These are phyloP conservation scores for Myotis daubentonii DNA, from an alignment of 2,797 vertebrate genomes.

Conservation along the genomic window DNA sequence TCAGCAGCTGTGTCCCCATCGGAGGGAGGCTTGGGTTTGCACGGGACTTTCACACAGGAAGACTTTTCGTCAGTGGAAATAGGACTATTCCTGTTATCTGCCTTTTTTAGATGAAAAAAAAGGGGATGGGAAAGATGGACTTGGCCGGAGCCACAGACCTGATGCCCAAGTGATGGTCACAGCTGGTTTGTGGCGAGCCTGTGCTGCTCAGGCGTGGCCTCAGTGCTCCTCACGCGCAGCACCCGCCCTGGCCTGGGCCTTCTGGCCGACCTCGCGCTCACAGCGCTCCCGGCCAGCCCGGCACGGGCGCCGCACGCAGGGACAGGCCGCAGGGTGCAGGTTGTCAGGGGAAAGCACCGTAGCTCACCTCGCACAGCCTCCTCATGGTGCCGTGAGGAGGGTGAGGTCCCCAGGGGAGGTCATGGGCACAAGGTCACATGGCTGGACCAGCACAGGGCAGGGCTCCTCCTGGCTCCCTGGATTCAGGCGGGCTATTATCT, in stretches of 20 bases:
- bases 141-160: background rate
- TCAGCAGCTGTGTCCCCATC: background rate
- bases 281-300: fast-evolving
- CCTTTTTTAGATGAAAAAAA: background rate
- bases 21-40: background rate
- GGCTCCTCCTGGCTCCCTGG: background rate
- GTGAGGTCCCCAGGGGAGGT: background rate
- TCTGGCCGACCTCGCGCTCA: too few relatives aligned
- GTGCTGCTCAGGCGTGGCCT: background rate
- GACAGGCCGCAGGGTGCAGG: background rate
- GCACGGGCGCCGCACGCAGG: background rate
- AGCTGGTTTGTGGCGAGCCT: background rate
- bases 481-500: background rate
- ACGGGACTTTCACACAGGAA: background rate
- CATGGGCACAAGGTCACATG: background rate
- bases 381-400: slow-evolving; percentile 2
- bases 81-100: background rate
- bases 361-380: background rate
- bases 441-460: background rate
- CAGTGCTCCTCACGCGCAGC: background rate
- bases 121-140: background rate
- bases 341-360: background rate
- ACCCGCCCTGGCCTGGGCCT: background rate
- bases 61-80: background rate
- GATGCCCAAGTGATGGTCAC: too few relatives aligned